Percentiles rank a stretch among this genome's conserved stretches.
phyloP scores from a whole-genome alignment of 2,113 vertebrate genomes.

The Telmatochromis sp. region DNA sequence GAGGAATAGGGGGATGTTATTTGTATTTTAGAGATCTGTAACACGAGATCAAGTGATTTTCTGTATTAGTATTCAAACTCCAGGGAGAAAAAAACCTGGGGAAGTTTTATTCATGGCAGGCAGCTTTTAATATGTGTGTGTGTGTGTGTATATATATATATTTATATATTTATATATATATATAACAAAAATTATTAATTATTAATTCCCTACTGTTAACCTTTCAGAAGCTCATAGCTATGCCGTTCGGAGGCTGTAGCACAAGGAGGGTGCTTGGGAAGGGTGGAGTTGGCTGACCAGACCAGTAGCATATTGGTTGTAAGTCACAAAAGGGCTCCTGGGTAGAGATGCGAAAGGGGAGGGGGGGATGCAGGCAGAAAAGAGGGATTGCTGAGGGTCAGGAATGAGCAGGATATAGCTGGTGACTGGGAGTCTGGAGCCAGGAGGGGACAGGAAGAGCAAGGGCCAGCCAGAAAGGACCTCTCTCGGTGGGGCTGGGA shows the following conservation, averaged over 20 bases:
- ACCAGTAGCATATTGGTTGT: constrained; percentile 2
- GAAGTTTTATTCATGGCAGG: constrained; percentile 26
- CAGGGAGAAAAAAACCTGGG: background rate
- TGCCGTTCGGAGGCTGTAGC: background rate
- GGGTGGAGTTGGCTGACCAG: background rate
- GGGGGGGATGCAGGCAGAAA: background rate
- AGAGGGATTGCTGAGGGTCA: constrained; percentile 45
- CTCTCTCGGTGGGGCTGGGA: constrained; percentile 44
- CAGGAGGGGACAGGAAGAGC: constrained; percentile 40
- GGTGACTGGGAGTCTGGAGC: constrained; percentile 63
- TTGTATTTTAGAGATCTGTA: background rate
- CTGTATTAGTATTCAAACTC: constrained; percentile 13
- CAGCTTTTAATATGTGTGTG: background rate
- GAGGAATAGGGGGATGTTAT: constrained; percentile 1
- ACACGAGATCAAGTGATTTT: constrained; percentile 6
- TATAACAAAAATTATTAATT: background rate
- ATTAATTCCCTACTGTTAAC: constrained; percentile 38
- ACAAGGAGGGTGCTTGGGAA: background rate
- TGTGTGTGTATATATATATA: rapidly evolving
- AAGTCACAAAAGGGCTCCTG: background rate
- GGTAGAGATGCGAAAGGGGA: background rate
- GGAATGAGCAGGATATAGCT: constrained; percentile 37
- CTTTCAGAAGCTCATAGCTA: constrained; percentile 36
- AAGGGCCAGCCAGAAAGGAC: constrained; percentile 44
- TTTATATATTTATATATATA: background rate